Conservation (phyloP, 2,113 vertebrate species). For the Mesembrinibis cayennensis region DNA sequence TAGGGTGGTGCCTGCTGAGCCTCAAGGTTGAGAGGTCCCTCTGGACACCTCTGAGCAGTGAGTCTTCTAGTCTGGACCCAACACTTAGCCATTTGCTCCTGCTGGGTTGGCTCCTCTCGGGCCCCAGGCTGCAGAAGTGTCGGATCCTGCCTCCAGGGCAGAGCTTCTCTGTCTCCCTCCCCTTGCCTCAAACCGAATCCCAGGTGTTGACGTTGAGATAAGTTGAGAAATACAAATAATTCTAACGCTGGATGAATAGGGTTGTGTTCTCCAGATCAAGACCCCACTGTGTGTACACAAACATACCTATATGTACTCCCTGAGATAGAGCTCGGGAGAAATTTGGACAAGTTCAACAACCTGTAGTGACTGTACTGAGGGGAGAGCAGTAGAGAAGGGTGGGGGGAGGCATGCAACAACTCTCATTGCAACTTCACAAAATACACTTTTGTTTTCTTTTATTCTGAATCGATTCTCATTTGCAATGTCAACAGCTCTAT, state of each 20-base stretch:
- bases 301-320: background rate
- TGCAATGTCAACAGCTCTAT: conserved; percentile 76
- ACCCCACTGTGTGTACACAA: conserved; percentile 13
- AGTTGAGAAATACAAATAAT: conserved; percentile 40
- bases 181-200: background rate
- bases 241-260: conserved; percentile 23
- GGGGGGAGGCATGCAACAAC: background rate
- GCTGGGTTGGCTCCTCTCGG: background rate
- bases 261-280: conserved; percentile 47
- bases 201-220: conserved; percentile 43
- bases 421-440: background rate
- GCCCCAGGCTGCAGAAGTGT: accelerated
- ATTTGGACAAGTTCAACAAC: background rate
- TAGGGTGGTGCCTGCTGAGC: background rate
- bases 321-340: background rate
- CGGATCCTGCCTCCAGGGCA: background rate
- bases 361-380: background rate
- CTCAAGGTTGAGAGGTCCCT: background rate
- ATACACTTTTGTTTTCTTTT: conserved; percentile 53
- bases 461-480: conserved; percentile 67
- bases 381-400: background rate
- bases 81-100: background rate
- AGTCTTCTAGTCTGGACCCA: background rate
- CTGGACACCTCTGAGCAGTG: background rate
- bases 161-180: background rate